Evolutionary conservation across 2,797 vertebrate species (phyloP).

Genomic region (Heterohyrax brucei): DNA sequence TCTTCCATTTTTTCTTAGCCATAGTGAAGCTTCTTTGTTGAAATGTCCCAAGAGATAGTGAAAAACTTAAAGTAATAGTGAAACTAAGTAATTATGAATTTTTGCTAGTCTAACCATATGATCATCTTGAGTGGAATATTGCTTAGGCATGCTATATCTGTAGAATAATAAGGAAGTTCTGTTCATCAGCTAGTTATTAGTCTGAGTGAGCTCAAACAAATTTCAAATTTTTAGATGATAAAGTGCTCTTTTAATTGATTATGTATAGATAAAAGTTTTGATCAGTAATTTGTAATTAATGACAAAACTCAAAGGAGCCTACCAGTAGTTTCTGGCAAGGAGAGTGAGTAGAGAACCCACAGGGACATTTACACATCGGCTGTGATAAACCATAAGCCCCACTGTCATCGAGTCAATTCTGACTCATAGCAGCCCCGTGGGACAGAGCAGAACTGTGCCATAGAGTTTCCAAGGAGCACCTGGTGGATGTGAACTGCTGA

Average conservation of each 20-base stretch:
- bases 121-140: background rate
- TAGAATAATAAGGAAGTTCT: background rate
- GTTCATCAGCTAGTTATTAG: constrained; percentile 9
- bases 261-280: constrained; percentile 10
- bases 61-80: constrained; percentile 37
- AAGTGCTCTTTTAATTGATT: background rate
- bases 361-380: background rate
- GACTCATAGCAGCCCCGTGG: no score
- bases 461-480: no score
- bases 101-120: background rate
- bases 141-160: background rate
- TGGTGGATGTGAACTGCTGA: no score
- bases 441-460: no score
- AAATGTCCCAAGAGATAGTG: background rate
- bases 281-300: constrained; percentile 6
- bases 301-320: background rate
- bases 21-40: constrained; percentile 27
- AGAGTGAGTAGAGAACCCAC: background rate
- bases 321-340: constrained; percentile 18
- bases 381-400: background rate
- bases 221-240: constrained; percentile 27
- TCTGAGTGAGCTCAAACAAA: background rate
- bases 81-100: background rate
- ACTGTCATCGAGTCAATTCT: no score
- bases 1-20: background rate